These are phyloP conservation scores for Charanyca ferruginea DNA, from an alignment of 2,888 invertebrate genomes.

Conservation along the genomic window DNA sequence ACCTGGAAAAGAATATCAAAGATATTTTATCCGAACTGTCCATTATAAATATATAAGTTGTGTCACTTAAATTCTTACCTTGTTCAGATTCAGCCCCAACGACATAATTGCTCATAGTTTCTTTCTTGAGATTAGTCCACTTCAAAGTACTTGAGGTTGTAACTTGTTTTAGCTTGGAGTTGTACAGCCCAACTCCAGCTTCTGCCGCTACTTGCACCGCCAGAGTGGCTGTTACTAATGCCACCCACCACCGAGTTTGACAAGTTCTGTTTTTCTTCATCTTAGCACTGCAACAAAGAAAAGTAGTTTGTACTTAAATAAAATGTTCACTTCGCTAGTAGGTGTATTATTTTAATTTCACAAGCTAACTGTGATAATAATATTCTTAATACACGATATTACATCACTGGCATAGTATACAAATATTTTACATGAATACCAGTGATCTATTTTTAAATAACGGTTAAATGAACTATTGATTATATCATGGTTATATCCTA, in stretches of 20 bases:
- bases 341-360: not conserved
- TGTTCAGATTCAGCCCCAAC: constrained; percentile 90
- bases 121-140: constrained; percentile 92
- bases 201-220: constrained; percentile 78
- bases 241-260: constrained; percentile 84
- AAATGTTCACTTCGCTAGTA: not conserved
- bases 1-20: constrained; percentile 72
- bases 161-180: constrained; percentile 91
- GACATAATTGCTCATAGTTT: constrained; percentile 91
- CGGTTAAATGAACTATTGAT: constrained; percentile 14
- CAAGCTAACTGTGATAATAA: not conserved
- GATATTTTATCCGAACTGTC: constrained; percentile 10
- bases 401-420: constrained; percentile 1
- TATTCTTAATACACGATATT: constrained; percentile 2
- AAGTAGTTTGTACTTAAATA: not conserved
- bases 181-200: constrained; percentile 82
- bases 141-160: constrained; percentile 95
- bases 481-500: constrained; percentile 32
- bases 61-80: constrained; percentile 68
- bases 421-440: constrained; percentile 13
- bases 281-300: constrained; percentile 69
- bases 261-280: constrained; percentile 85
- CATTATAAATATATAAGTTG: not conserved
- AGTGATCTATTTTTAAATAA: constrained; percentile 43
- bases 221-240: constrained; percentile 80